Evolutionary conservation across 2,113 vertebrate species (phyloP).

Genomic region (Donacobius atricapilla): DNA sequence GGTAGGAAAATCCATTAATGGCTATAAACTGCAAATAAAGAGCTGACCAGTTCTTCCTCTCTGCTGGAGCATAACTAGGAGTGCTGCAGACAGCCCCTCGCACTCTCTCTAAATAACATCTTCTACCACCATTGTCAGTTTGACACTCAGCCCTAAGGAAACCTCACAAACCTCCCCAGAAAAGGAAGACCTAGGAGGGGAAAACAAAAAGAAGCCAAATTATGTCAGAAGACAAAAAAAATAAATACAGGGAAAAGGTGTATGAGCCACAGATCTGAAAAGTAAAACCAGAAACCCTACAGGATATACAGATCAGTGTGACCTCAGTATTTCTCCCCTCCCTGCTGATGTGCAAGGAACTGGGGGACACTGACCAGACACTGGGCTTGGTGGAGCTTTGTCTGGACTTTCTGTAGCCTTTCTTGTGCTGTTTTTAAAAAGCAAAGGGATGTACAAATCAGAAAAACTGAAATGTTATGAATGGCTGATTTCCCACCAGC

Average conservation of each 20-base stretch:
- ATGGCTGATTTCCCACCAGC: not conserved
- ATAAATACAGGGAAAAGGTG: not conserved
- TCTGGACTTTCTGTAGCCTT: not conserved
- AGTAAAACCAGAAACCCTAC: not conserved
- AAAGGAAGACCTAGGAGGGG: not conserved
- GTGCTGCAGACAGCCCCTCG: not conserved
- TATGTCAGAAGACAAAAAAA: not conserved
- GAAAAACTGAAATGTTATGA: not conserved
- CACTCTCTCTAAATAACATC: not conserved
- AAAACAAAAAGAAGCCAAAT: not conserved
- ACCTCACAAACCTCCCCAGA: not conserved
- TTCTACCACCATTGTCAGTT: not conserved
- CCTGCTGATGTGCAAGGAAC: not conserved
- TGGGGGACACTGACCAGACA: not conserved
- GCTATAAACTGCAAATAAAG: not conserved
- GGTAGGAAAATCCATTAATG: not conserved
- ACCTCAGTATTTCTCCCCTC: not conserved
- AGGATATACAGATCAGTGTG: not conserved
- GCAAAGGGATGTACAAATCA: not conserved
- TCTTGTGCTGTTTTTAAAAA: not conserved
- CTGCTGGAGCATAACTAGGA: not conserved
- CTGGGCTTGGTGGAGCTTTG: not conserved
- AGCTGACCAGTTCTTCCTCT: not conserved
- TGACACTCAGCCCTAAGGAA: not conserved
- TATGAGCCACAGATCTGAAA: not conserved